phyloP scores from a whole-genome alignment of 2,888 invertebrate species.

The Parnassius apollo region DNA sequence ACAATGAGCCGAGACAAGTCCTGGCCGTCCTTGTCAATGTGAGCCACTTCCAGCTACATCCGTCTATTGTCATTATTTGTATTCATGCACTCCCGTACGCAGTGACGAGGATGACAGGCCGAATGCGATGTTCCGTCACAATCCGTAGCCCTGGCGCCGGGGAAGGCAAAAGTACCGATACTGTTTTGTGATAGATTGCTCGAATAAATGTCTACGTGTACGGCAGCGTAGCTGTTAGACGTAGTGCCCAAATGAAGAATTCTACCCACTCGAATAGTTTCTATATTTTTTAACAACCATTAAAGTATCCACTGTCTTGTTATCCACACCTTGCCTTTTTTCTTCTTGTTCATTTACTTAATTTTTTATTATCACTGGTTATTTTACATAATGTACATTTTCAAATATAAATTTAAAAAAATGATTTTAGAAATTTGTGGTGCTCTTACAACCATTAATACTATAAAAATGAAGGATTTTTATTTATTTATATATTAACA shows the following conservation, averaged over 20 bases:
- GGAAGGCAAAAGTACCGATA: conserved; percentile 8
- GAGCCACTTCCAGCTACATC: conserved; percentile 80
- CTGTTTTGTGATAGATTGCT: conserved; percentile 1
- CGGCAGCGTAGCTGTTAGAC: conserved; percentile 11
- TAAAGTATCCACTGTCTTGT: too few species aligned
- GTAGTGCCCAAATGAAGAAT: neutral
- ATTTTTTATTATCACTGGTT: too few species aligned
- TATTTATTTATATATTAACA: too few species aligned
- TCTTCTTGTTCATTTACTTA: too few species aligned
- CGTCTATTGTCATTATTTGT: conserved; percentile 79
- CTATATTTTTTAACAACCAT: too few species aligned
- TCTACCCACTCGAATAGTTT: conserved; percentile 20
- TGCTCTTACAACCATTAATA: too few species aligned
- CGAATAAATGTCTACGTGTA: conserved; percentile 18
- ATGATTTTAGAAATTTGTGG: too few species aligned
- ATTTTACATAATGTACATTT: too few species aligned
- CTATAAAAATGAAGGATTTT: too few species aligned
- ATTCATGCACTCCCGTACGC: conserved; percentile 72
- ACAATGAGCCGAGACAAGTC: conserved; percentile 76
- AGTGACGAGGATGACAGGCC: conserved; percentile 62
- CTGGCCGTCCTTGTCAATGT: conserved; percentile 81
- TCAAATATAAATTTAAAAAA: too few species aligned
- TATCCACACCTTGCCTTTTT: too few species aligned
- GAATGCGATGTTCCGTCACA: conserved; percentile 32
- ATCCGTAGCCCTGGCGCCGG: conserved; percentile 11